These are phyloP conservation scores for Graphium colonna DNA, from an alignment of 2,888 invertebrate species.

Conservation along the genomic window DNA sequence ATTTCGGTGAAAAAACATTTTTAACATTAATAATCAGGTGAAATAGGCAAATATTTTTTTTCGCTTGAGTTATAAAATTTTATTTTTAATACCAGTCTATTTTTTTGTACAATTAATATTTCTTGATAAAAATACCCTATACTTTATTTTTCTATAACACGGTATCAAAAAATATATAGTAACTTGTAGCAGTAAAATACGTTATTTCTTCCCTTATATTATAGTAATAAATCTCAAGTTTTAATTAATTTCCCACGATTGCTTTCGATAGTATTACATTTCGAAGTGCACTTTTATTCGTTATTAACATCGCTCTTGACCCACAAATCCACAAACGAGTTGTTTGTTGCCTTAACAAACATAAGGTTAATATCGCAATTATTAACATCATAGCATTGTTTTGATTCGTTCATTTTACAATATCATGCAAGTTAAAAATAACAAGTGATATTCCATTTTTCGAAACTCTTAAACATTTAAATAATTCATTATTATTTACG, in stretches of 20 bases:
- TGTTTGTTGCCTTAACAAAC: slow-evolving; percentile 9
- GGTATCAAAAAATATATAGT: too few species aligned
- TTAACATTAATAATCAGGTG: too few species aligned
- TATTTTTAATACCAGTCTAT: neutral
- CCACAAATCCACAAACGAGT: slow-evolving; percentile 14
- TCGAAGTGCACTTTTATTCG: slow-evolving; percentile 12
- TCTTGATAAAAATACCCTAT: too few species aligned
- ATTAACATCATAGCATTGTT: slow-evolving; percentile 13
- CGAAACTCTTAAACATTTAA: too few species aligned
- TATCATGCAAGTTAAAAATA: neutral
- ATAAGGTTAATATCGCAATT: slow-evolving; percentile 18
- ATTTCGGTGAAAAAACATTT: too few species aligned
- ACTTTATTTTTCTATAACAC: too few species aligned
- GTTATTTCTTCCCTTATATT: neutral
- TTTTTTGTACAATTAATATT: too few species aligned
- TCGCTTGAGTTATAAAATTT: neutral
- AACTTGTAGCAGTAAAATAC: slow-evolving; percentile 3
- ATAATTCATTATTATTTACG: too few species aligned
- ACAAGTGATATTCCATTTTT: too few species aligned
- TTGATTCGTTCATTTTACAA: slow-evolving; percentile 4
- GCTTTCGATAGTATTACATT: slow-evolving; percentile 7
- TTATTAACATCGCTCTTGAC: slow-evolving; percentile 13
- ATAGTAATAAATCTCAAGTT: slow-evolving; percentile 3
- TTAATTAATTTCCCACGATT: slow-evolving; percentile 1
- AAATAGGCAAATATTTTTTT: too few species aligned